These are phyloP conservation scores for Aricia agestis DNA, from an alignment of 1,140 invertebrate species.

Conservation along the genomic window DNA sequence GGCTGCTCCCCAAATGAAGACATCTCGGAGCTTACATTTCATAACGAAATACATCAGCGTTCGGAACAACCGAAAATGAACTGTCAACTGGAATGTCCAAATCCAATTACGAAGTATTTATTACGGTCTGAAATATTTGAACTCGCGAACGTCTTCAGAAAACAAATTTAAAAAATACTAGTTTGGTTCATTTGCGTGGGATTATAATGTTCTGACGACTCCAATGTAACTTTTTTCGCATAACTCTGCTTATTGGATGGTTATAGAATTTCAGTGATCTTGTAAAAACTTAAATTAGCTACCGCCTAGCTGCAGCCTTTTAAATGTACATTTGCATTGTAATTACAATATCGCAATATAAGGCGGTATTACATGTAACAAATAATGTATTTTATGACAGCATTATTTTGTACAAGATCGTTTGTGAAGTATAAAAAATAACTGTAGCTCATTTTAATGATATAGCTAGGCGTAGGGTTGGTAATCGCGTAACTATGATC, in stretches of 20 bases:
- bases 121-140: conserved; percentile 20
- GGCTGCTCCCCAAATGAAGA: conserved; percentile 59
- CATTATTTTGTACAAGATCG: no score
- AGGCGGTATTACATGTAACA: no score
- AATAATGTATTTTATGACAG: no score
- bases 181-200: conserved; percentile 1
- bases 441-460: not conserved
- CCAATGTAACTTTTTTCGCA: no score
- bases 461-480: not conserved
- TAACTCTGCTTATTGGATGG: no score
- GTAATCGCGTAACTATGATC: not conserved
- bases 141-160: not conserved
- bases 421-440: no score
- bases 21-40: conserved; percentile 49
- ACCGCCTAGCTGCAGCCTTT: no score
- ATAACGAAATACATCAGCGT: conserved; percentile 58
- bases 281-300: no score
- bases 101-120: conserved; percentile 57
- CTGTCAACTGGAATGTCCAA: conserved; percentile 65
- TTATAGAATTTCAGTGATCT: no score
- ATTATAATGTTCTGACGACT: not conserved
- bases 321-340: no score
- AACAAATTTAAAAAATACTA: not conserved
- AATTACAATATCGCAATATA: no score
- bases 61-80: conserved; percentile 56